Evolutionary conservation across 2,113 vertebrate genomes (phyloP).

Genomic region (Rhinogobius similis): DNA sequence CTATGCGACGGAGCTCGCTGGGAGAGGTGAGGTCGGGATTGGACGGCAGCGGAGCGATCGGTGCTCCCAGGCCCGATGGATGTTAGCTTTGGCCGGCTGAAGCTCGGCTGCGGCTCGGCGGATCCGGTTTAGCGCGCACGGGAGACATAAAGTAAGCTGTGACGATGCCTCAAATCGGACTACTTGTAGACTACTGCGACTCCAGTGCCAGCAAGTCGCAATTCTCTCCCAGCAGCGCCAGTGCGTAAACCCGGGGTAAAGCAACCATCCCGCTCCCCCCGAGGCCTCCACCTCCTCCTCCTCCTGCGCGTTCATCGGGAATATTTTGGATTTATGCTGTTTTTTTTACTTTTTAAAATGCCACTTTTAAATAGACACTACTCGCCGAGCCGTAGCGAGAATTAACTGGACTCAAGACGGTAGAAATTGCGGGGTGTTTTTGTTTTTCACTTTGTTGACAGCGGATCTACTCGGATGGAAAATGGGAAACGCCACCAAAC

Average conservation of each 20-base stretch:
- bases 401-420: constrained; percentile 31
- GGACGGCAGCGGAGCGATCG: constrained; percentile 53
- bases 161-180: constrained; percentile 51
- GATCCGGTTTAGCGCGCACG: constrained; percentile 4
- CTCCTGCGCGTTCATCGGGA: constrained; percentile 40
- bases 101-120: constrained; percentile 56
- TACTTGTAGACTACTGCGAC: constrained; percentile 31
- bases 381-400: constrained; percentile 34
- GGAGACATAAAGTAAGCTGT: constrained; percentile 12
- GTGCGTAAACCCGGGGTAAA: constrained; percentile 61
- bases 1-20: constrained; percentile 24
- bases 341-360: constrained; percentile 42
- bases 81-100: constrained; percentile 52
- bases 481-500: constrained; percentile 98
- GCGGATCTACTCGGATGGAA: constrained; percentile 78
- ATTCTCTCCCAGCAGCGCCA: constrained; percentile 24
- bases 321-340: constrained; percentile 50
- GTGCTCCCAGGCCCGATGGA: constrained; percentile 64
- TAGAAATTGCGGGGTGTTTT: not conserved
- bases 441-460: constrained; percentile 28
- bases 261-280: constrained; percentile 33
- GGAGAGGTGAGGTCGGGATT: constrained; percentile 41
- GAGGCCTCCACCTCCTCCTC: constrained; percentile 14
- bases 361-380: constrained; percentile 44
- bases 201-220: constrained; percentile 39